These are phyloP conservation scores for Cantharis flavilabris DNA, from an alignment of 2,888 invertebrate species.

Conservation along the genomic window DNA sequence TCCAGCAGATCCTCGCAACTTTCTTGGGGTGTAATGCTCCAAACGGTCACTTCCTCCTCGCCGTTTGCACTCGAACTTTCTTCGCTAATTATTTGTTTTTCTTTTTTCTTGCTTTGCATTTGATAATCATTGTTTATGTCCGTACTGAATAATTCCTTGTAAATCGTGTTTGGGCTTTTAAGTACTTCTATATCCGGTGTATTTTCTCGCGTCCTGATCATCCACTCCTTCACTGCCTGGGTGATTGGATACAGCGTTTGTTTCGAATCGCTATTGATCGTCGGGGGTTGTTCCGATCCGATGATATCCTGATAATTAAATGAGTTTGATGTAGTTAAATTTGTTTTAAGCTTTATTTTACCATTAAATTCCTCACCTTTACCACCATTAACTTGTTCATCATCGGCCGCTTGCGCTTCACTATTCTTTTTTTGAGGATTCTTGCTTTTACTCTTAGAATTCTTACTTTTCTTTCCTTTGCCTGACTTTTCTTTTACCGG, in stretches of 20 bases:
- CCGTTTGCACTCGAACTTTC: neutral
- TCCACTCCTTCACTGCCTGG: conserved; percentile 65
- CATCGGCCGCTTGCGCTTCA: conserved; percentile 11
- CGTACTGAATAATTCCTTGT: conserved; percentile 44
- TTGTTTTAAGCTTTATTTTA: conserved; percentile 9
- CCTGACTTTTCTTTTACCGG: neutral
- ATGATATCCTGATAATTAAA: conserved; percentile 10
- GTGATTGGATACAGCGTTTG: conserved; percentile 57
- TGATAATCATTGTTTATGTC: conserved; percentile 31
- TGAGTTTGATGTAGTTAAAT: conserved; percentile 13
- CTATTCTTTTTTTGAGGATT: conserved; percentile 25
- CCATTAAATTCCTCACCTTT: conserved; percentile 19
- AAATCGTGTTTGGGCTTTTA: conserved; percentile 51
- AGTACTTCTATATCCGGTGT: conserved; percentile 54
- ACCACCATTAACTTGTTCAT: neutral
- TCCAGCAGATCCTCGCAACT: conserved; percentile 57
- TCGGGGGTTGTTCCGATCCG: conserved; percentile 2
- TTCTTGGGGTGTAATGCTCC: conserved; percentile 36
- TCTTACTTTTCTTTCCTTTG: neutral
- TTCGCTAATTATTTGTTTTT: conserved; percentile 1
- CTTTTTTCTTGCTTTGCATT: conserved; percentile 6
- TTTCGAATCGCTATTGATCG: neutral
- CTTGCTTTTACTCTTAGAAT: conserved; percentile 25
- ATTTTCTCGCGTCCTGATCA: conserved; percentile 54
- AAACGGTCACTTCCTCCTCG: conserved; percentile 24